Evolutionary conservation across 2,797 vertebrate genomes (phyloP).

Genomic region (Remorina albescens): DNA sequence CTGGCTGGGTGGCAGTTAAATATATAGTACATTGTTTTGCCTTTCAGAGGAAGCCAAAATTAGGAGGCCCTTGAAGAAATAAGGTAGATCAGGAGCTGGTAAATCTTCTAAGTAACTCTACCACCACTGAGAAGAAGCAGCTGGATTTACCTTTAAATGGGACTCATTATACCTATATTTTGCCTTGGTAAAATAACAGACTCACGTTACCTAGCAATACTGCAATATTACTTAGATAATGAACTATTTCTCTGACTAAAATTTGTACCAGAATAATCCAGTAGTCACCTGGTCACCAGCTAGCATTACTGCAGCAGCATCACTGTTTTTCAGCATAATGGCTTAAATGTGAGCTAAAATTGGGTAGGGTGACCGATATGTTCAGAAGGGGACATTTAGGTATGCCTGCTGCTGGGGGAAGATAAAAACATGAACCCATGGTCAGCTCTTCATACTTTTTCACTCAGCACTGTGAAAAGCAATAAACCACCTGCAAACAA

Average conservation of each 20-base stretch:
- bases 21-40: not conserved
- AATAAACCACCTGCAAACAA: constrained; percentile 18
- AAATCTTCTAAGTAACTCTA: not conserved
- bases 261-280: not conserved
- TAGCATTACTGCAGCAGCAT: not conserved
- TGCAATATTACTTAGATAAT: not conserved
- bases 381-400: constrained; percentile 38
- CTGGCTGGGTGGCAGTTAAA: not conserved
- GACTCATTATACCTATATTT: not conserved
- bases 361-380: constrained; percentile 37
- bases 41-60: not conserved
- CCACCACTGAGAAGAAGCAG: not conserved
- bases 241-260: not conserved
- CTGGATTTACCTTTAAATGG: not conserved
- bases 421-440: constrained; percentile 54
- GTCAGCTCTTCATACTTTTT: constrained; percentile 9
- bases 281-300: not conserved
- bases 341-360: constrained; percentile 32
- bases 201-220: not conserved
- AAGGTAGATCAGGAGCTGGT: too few species aligned
- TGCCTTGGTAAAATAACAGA: not conserved
- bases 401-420: constrained; percentile 37
- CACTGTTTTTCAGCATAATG: not conserved
- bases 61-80: not conserved
- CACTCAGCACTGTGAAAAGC: constrained; percentile 12